A percentile compares a stretch with the other conserved stretches of the same genome.
Evolutionary conservation across 2,797 vertebrate genomes (phyloP).

Genomic region (Gambelia wislizenii): DNA sequence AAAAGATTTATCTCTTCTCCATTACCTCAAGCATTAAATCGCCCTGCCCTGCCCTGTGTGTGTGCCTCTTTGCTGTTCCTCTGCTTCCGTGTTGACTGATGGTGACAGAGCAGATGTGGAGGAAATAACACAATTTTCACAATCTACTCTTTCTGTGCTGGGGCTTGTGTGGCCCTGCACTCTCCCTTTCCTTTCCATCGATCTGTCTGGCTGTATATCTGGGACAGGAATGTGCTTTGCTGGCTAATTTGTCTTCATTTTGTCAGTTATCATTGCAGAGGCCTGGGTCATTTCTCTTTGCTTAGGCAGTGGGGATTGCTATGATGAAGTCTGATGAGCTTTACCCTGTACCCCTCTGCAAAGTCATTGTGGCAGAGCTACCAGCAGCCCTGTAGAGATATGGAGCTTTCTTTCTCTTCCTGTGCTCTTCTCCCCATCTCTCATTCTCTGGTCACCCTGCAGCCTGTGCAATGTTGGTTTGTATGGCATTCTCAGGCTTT

Average conservation of each 20-base stretch:
- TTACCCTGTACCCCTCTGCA: neutral
- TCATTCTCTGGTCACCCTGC: neutral
- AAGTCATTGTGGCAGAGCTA: neutral
- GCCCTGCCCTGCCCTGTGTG: neutral
- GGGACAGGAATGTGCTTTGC: neutral
- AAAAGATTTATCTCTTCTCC: neutral
- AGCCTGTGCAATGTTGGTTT: neutral
- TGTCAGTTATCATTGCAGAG: neutral
- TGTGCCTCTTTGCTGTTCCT: neutral
- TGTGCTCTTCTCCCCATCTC: no score
- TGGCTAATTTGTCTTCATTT: constrained; percentile 29
- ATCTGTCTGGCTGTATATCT: neutral
- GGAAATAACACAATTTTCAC: no score
- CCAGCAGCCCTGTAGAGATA: neutral
- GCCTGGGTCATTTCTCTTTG: neutral
- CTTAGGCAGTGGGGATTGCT: neutral
- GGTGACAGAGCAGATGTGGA: neutral
- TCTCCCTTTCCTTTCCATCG: neutral
- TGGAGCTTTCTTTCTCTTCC: neutral
- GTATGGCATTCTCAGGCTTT: neutral
- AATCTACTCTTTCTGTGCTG: neutral
- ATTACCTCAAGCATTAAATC: no score
- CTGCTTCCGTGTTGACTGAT: neutral
- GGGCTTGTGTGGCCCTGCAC: no score
- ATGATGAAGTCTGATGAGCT: neutral